phyloP scores from a whole-genome alignment of 2,888 invertebrate genomes.

The Epinotia nisella region DNA sequence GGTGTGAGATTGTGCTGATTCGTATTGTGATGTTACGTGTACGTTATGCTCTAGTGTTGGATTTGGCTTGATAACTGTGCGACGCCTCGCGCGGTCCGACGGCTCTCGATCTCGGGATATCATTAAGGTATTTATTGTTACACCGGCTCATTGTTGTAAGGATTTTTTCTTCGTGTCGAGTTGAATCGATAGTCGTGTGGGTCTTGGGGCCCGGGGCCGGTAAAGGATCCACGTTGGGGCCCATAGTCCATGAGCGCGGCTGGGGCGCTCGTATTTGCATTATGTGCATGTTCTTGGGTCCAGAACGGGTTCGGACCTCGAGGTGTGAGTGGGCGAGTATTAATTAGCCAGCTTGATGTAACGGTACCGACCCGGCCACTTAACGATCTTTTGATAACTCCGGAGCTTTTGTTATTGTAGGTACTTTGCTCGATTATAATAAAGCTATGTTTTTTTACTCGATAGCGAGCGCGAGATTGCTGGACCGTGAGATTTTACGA shows the following conservation, averaged over 20 bases:
- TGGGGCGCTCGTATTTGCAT: constrained; percentile 71
- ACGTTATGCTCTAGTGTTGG: constrained; percentile 74
- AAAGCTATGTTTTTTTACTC: constrained; percentile 57
- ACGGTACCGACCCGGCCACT: constrained; percentile 66
- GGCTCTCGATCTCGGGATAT: constrained; percentile 83
- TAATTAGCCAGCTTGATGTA: constrained; percentile 73
- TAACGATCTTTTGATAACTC: constrained; percentile 73
- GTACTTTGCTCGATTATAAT: constrained; percentile 65
- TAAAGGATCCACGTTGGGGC: background rate
- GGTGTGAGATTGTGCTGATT: constrained; percentile 76
- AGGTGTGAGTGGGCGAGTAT: constrained; percentile 72
- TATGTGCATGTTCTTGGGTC: constrained; percentile 69
- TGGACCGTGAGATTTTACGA: constrained; percentile 54
- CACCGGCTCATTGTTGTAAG: constrained; percentile 83
- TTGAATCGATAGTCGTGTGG: constrained; percentile 77
- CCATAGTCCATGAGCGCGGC: constrained; percentile 1
- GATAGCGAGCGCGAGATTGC: constrained; percentile 48
- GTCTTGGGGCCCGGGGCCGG: constrained; percentile 51
- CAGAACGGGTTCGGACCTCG: constrained; percentile 67
- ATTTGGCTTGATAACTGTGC: constrained; percentile 77
- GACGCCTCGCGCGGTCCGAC: constrained; percentile 77
- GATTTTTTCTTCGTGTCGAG: constrained; percentile 77
- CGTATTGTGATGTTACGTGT: constrained; percentile 77
- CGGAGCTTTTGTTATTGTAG: constrained; percentile 58
- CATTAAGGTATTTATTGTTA: constrained; percentile 85